These are phyloP conservation scores for Probaryconus sp. DNA, from an alignment of 1,140 invertebrate genomes.

Conservation along the genomic window DNA sequence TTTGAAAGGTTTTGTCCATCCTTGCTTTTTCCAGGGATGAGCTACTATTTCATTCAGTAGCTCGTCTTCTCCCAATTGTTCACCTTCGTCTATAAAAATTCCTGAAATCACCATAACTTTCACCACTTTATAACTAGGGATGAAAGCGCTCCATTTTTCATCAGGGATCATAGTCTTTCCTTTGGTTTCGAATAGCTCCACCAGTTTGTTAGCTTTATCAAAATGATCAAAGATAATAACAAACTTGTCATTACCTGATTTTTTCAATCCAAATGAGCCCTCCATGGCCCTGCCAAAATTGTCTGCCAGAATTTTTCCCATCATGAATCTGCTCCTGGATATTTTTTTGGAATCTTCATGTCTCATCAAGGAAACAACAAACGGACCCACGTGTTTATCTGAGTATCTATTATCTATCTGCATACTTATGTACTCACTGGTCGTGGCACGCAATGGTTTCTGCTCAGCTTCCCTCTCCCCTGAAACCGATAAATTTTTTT, in stretches of 20 bases:
- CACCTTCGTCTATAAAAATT: constrained; percentile 2
- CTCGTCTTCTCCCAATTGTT: neutral
- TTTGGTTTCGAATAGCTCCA: neutral
- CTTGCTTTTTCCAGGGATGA: neutral
- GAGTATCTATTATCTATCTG: too few relatives aligned
- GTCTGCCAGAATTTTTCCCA: neutral
- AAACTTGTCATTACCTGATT: neutral
- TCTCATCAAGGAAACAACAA: too few relatives aligned
- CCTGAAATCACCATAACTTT: neutral
- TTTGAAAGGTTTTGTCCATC: neutral
- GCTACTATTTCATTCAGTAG: neutral
- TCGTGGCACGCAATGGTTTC: too few relatives aligned
- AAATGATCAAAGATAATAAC: neutral
- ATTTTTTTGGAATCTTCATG: too few relatives aligned
- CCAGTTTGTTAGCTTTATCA: neutral
- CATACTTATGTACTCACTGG: too few relatives aligned
- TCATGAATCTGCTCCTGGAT: too few relatives aligned
- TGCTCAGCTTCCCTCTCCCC: too few relatives aligned
- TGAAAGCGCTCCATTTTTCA: neutral
- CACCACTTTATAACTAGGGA: neutral
- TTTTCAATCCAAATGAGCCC: neutral
- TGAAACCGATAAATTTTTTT: too few relatives aligned
- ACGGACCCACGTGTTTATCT: too few relatives aligned
- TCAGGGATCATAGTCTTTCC: neutral
- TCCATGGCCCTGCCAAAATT: neutral